Base-by-base conservation (phyloP, 2,113 vertebrate genomes). In the Apeltes quadracus region DNA sequence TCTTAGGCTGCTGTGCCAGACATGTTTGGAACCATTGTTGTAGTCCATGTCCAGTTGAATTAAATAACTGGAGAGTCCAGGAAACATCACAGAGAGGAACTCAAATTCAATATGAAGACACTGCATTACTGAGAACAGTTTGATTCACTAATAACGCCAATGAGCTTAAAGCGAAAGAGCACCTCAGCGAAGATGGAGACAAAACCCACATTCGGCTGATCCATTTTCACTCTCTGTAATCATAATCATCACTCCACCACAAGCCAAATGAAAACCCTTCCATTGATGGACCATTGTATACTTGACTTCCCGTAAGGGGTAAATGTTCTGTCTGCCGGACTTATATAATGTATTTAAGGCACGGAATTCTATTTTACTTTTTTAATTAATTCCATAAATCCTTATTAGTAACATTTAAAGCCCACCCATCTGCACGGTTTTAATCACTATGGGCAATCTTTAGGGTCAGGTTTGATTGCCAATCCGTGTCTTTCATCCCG, bases 341-440 rank as follows among this genome's bases (percentile, higher is more conserved):
- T 88, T 91, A 90, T 89, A 91, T 89, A 83, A 88, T 87, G 90
- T 87, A 87, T 91, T 93, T 91, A 88, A 89, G 82, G 83, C 86
- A 86, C 69, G 58, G 63, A 88, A 74, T 91, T 81, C 87, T 86
- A 88, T 93, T 90, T 85, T 84, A 92, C 87, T 87, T 91, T 83
- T 89, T 90, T 93, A 93, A 94, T 93, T 92, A 92, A 91, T 93
- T 91, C 91, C 89, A 94, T 93, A 92, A 92, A 94, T 94, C 94
- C 93, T 92, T 92, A 93, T 94, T 94, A 94, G 94, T 94, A 94
- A 93, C 91, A 86, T 94, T 93, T 93, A 92, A 92, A 92, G 84
- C 81, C 87, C 91, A 90, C 90, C 91, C 88, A 92, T 93, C 91
- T 92, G 88, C 88, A 90, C 85, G 89, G 81, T 78, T 91, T 85